Evolutionary conservation across 1,140 invertebrate species (phyloP).

Genomic region (Papilio machaon): DNA sequence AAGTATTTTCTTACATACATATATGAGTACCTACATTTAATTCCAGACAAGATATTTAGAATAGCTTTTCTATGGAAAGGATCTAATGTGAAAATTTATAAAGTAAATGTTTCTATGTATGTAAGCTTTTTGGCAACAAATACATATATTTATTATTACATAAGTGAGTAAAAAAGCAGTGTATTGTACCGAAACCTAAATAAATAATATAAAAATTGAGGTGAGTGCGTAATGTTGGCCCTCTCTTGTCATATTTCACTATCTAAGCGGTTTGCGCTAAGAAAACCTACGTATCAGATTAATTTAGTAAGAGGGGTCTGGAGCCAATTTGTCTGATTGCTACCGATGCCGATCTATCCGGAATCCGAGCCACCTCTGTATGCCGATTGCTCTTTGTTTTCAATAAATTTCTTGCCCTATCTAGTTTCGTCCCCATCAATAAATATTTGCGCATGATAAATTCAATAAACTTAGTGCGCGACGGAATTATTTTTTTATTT

Average conservation of each 20-base stretch:
- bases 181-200: slow-evolving; percentile 36
- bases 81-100: background rate
- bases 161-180: slow-evolving; percentile 31
- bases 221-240: slow-evolving; percentile 45
- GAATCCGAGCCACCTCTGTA: slow-evolving; percentile 74
- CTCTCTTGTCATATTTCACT: slow-evolving; percentile 59
- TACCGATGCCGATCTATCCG: slow-evolving; percentile 73
- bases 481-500: slow-evolving; percentile 69
- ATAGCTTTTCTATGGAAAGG: background rate
- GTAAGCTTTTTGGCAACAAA: background rate
- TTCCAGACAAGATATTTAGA: background rate
- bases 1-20: background rate
- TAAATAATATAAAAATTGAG: slow-evolving; percentile 49
- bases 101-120: background rate
- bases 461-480: slow-evolving; percentile 72
- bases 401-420: slow-evolving; percentile 80
- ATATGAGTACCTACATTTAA: no score
- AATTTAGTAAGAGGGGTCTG: slow-evolving; percentile 77
- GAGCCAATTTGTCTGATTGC: slow-evolving; percentile 83
- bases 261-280: slow-evolving; percentile 71
- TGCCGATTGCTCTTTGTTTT: slow-evolving; percentile 65
- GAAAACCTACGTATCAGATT: slow-evolving; percentile 79
- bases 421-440: slow-evolving; percentile 74
- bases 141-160: no score
- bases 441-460: slow-evolving; percentile 81